These are phyloP conservation scores for Serripes groenlandicus DNA, from an alignment of 2,888 invertebrate species.

Conservation along the genomic window DNA sequence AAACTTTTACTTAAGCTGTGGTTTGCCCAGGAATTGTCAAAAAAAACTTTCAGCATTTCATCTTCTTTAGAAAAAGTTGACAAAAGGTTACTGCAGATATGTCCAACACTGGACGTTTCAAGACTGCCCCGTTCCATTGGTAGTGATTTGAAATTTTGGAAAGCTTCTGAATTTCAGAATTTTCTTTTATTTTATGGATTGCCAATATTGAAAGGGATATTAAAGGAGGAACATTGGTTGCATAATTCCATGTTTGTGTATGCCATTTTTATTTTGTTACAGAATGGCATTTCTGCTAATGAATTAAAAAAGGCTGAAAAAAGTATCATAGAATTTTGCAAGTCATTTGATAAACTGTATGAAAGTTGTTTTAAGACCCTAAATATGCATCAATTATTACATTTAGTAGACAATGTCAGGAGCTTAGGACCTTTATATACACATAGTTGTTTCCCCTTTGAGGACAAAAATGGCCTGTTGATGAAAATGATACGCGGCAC, in stretches of 20 bases:
- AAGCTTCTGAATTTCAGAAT: slow-evolving; percentile 42
- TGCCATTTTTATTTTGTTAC: slow-evolving; percentile 29
- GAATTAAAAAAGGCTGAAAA: slow-evolving; percentile 20
- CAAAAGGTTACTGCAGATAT: slow-evolving; percentile 1
- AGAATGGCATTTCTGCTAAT: slow-evolving; percentile 6
- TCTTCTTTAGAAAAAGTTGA: slow-evolving; percentile 10
- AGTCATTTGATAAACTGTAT: slow-evolving; percentile 9
- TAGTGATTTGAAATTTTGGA: slow-evolving; percentile 43
- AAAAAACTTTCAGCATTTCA: slow-evolving; percentile 30
- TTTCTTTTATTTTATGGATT: slow-evolving; percentile 43
- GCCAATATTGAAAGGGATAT: slow-evolving; percentile 24
- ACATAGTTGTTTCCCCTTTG: slow-evolving; percentile 58
- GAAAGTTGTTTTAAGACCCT: slow-evolving; percentile 41
- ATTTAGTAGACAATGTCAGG: slow-evolving; percentile 54
- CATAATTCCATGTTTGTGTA: slow-evolving; percentile 41
- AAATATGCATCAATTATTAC: slow-evolving; percentile 60
- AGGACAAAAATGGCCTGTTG: slow-evolving; percentile 49
- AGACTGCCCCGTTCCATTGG: slow-evolving; percentile 38
- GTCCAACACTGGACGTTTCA: slow-evolving; percentile 39
- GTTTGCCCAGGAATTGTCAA: slow-evolving; percentile 33
- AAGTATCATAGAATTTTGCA: slow-evolving; percentile 29
- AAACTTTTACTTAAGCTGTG: slow-evolving; percentile 46
- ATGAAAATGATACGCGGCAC: slow-evolving; percentile 55
- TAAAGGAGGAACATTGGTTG: slow-evolving; percentile 22
- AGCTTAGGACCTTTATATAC: slow-evolving; percentile 59